These are phyloP conservation scores for Mamestra configurata DNA, from an alignment of 1,140 invertebrate species.

Conservation along the genomic window DNA sequence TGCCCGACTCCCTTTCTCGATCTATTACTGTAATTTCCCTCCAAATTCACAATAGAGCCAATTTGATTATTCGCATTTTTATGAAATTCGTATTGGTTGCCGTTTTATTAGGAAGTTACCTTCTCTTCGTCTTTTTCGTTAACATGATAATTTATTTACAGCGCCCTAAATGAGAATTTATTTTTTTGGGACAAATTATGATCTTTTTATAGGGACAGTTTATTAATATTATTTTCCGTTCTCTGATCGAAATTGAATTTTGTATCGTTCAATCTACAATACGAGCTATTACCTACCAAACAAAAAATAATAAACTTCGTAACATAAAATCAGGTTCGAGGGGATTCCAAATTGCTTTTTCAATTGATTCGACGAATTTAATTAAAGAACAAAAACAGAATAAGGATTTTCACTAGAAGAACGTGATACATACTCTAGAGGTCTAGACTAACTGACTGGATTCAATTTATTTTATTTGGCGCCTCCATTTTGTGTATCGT, in stretches of 20 bases:
- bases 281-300: not conserved
- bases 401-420: constrained; percentile 33
- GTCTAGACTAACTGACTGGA: constrained; percentile 41
- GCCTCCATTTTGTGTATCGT: constrained; percentile 21
- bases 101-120: constrained; percentile 18
- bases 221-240: not conserved
- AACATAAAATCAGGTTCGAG: constrained; percentile 20
- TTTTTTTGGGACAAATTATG: not conserved
- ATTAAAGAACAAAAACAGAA: constrained; percentile 34
- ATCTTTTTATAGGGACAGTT: not conserved
- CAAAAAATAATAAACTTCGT: constrained; percentile 8
- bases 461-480: constrained; percentile 50
- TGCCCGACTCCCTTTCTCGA: constrained; percentile 34
- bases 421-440: constrained; percentile 38
- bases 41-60: constrained; percentile 56
- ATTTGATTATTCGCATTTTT: constrained; percentile 50
- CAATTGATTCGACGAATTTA: constrained; percentile 34
- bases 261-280: not conserved
- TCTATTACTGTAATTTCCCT: constrained; percentile 50
- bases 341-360: constrained; percentile 10
- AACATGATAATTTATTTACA: not conserved
- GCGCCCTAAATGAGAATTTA: not conserved
- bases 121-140: constrained; percentile 1
- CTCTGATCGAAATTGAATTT: not conserved
- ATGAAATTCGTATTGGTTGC: constrained; percentile 33